Evolutionary conservation across 2,797 vertebrate species (phyloP).

Genomic region (Loris lydekkerianus): DNA sequence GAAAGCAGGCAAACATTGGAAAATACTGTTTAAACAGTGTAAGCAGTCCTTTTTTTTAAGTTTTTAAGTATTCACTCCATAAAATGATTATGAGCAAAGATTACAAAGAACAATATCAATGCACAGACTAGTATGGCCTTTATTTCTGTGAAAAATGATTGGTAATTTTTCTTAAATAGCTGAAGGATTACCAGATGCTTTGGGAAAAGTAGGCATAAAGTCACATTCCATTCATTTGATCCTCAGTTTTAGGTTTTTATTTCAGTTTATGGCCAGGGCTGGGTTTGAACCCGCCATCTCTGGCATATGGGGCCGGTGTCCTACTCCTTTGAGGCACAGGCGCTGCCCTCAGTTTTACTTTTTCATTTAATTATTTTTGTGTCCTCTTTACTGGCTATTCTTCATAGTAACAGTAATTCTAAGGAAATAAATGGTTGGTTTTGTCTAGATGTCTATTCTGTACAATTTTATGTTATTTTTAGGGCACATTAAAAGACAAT

Average conservation of each 20-base stretch:
- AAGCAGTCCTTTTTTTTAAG: neutral
- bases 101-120: neutral
- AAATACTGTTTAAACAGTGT: neutral
- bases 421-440: slow-evolving; percentile 39
- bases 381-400: neutral
- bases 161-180: neutral
- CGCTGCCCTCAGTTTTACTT: neutral
- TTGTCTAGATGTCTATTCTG: slow-evolving; percentile 29
- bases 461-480: slow-evolving; percentile 8
- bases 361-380: slow-evolving; percentile 38
- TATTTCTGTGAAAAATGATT: slow-evolving; percentile 17
- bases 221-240: neutral
- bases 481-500: slow-evolving; percentile 14
- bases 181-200: neutral
- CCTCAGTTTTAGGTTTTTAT: slow-evolving; percentile 30
- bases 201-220: neutral
- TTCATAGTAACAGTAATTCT: neutral
- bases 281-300: too few species aligned
- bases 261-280: neutral
- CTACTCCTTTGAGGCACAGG: too few species aligned
- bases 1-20: slow-evolving; percentile 35
- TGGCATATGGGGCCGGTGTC: too few species aligned
- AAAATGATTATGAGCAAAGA: slow-evolving; percentile 21
- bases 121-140: neutral
- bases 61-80: neutral